Evolutionary conservation across 2,888 invertebrate genomes (phyloP).

Genomic region (Diarsia mendica): DNA sequence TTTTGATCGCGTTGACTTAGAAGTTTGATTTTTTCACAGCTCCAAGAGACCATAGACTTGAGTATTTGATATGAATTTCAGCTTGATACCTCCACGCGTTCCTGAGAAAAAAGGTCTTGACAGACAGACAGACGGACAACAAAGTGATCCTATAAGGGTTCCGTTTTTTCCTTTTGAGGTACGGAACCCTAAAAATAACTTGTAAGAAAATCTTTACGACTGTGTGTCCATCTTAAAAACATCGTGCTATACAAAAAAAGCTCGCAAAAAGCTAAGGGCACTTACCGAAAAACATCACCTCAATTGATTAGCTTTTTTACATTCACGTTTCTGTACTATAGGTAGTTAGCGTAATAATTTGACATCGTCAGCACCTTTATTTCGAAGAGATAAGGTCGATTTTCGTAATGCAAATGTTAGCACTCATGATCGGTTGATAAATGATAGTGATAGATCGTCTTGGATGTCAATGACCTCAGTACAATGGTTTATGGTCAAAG

Average conservation of each 20-base stretch:
- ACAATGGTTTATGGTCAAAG: slow-evolving; percentile 57
- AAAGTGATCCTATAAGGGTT: too few relatives aligned
- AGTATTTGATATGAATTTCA: too few relatives aligned
- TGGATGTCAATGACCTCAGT: slow-evolving; percentile 71
- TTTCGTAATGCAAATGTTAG: background rate
- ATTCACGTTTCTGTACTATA: slow-evolving; percentile 42
- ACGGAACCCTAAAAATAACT: too few relatives aligned
- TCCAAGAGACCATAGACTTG: too few relatives aligned
- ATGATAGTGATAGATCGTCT: slow-evolving; percentile 69
- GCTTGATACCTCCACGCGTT: too few relatives aligned
- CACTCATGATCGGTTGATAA: slow-evolving; percentile 67
- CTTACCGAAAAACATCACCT: slow-evolving; percentile 78
- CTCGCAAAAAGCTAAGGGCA: slow-evolving; percentile 80
- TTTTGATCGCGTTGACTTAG: too few relatives aligned
- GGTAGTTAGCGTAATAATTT: slow-evolving; percentile 1
- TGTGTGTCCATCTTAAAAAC: slow-evolving; percentile 60
- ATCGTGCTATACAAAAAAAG: slow-evolving; percentile 71
- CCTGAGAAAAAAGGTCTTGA: too few relatives aligned
- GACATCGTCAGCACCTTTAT: background rate
- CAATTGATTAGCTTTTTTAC: slow-evolving; percentile 82
- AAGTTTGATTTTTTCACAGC: too few relatives aligned
- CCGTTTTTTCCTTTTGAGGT: too few relatives aligned
- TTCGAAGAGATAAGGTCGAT: background rate
- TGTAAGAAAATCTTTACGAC: slow-evolving; percentile 17
- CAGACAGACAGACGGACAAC: too few relatives aligned